These are phyloP conservation scores for Stenichneumon culpator DNA, from an alignment of 2,888 invertebrate genomes.

Conservation along the genomic window DNA sequence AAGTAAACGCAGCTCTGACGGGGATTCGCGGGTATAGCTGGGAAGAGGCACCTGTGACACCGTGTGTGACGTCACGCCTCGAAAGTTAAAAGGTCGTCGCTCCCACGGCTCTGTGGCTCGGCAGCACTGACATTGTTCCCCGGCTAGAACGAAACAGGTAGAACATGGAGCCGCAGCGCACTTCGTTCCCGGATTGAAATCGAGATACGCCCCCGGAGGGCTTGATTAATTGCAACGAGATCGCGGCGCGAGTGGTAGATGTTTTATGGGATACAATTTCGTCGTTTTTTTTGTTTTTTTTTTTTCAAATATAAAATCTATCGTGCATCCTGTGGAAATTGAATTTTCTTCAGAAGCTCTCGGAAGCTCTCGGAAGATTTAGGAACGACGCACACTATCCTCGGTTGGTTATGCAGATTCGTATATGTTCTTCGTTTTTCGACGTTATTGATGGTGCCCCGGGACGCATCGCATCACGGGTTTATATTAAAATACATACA, in stretches of 20 bases:
- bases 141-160: conserved; percentile 3
- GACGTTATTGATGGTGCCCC: conserved; percentile 7
- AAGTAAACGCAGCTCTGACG: background rate
- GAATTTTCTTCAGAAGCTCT: conserved; percentile 4
- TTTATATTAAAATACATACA: background rate
- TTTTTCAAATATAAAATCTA: background rate
- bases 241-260: background rate
- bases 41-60: conserved; percentile 22
- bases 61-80: conserved; percentile 31
- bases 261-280: background rate
- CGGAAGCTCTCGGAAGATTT: background rate
- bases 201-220: background rate
- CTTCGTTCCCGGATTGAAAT: conserved; percentile 1
- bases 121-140: conserved; percentile 5
- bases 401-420: conserved; percentile 1
- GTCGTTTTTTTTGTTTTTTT: background rate
- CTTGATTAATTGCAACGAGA: conserved; percentile 2
- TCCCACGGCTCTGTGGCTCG: conserved; percentile 7
- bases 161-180: background rate
- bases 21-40: background rate
- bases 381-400: background rate
- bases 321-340: background rate
- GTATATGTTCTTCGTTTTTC: background rate
- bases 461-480: background rate
- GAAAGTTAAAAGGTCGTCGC: conserved; percentile 46